phyloP scores from a whole-genome alignment of 2,113 vertebrate genomes.

The Polyodon spathula region DNA sequence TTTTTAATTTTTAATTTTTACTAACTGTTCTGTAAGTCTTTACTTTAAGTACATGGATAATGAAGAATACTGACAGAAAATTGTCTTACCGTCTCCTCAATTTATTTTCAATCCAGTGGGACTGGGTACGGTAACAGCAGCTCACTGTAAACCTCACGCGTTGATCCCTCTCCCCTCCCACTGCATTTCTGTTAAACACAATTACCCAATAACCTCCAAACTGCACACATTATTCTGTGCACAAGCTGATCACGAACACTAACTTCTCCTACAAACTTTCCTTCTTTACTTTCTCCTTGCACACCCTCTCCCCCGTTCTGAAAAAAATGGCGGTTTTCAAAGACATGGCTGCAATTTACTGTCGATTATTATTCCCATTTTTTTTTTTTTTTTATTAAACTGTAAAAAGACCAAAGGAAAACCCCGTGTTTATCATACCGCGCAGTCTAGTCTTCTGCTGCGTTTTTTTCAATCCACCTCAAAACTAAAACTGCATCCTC shows the following conservation, averaged over 20 bases:
- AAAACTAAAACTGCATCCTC: background rate
- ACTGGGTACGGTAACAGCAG: too few species aligned
- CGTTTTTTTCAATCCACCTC: background rate
- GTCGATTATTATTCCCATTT: background rate
- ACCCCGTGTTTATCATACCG: background rate
- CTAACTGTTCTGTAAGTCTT: too few species aligned
- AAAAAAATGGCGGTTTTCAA: slow-evolving; percentile 14
- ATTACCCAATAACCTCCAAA: background rate
- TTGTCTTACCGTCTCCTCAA: too few species aligned
- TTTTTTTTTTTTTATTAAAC: background rate
- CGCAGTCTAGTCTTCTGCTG: background rate
- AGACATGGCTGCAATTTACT: slow-evolving; percentile 13
- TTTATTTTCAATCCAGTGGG: too few species aligned
- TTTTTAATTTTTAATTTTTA: too few species aligned
- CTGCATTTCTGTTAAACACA: background rate
- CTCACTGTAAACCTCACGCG: slow-evolving; percentile 17
- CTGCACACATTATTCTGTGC: background rate
- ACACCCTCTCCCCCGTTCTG: slow-evolving; percentile 6
- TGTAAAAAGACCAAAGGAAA: background rate
- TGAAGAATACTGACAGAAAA: too few species aligned
- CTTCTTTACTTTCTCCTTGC: background rate
- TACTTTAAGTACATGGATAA: too few species aligned
- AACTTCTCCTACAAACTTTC: slow-evolving; percentile 2
- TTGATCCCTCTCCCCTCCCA: background rate
- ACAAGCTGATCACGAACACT: background rate